Evolutionary conservation across 2,113 vertebrate genomes (phyloP), one percentile per base, ranked within the genome.

Genomic region (Circaetus gallicus): DNA sequence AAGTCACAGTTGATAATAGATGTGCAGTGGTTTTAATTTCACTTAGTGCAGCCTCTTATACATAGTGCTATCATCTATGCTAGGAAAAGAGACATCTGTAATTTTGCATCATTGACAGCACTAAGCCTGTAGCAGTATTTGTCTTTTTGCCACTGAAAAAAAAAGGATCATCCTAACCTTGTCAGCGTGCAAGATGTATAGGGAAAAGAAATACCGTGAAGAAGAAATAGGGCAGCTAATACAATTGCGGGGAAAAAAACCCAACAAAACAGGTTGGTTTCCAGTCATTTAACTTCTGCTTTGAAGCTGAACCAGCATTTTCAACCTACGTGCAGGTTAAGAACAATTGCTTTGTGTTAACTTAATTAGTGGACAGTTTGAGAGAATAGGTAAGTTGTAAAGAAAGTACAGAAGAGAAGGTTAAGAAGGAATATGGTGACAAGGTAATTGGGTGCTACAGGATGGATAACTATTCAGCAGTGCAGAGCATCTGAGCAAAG

Each of bases 201-300:
- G 7, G 50, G 32, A 87, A 29, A 79, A 56, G 26, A 91, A 80
- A 72, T 25, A 38, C 0, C 13, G 21, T 31, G 32, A 90, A 80
- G 18, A 77, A 40, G 18, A 92, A 88, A 55, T 5, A 38, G 40
- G n/a, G 15, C 26, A 70, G 28, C 16, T 77, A 63, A 78, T 40
- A 71, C 2, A 42, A 3, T 1, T 34, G 6, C 2, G 9, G 18
- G 29, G 5, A 2, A 17, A 11, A 53, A 31, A 50, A 1, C 2
- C 3, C 6, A 50, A 36, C 16, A 15, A 80, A 95, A 26, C 22
- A 21, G 8, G 2, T 29, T 50, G 26, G 7, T 71, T 82, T 85
- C 42, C 20, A 74, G 59, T 50, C 16, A 38, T 67, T 77, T 62
- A 67, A 4, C 22, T 89, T 78, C 50, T 82, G 45, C 55, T 93